Conservation (phyloP, 2,797 vertebrate genomes). For the Malacoraja senta region DNA sequence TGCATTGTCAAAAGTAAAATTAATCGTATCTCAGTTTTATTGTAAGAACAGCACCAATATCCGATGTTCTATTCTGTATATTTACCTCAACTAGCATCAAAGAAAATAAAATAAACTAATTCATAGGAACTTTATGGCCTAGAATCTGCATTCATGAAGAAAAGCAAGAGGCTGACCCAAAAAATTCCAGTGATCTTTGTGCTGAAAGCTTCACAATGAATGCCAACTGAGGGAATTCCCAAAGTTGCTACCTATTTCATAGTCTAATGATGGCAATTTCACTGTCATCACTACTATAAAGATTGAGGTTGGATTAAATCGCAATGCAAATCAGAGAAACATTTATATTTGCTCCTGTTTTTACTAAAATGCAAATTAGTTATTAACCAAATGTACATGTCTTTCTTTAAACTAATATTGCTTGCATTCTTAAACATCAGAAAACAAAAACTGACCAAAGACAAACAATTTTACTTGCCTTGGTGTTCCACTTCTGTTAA, state of each 20-base stretch:
- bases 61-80: neutral
- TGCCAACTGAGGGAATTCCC: no score
- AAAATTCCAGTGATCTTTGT: no score
- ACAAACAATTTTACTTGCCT: conserved; percentile 49
- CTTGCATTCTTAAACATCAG: neutral
- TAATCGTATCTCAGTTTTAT: neutral
- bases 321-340: neutral
- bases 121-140: neutral
- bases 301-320: neutral
- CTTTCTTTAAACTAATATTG: neutral
- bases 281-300: no score
- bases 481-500: conserved; percentile 60
- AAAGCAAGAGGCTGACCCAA: no score
- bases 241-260: no score
- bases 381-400: neutral
- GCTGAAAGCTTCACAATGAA: no score
- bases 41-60: neutral
- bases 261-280: no score
- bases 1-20: neutral
- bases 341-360: neutral
- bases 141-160: no score
- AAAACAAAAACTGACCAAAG: neutral
- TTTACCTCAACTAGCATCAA: neutral
- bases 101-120: conserved; percentile 1
- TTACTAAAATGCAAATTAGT: neutral